Base-by-base conservation (phyloP, 1,140 invertebrate genomes). In the Sitophilus oryzae region DNA sequence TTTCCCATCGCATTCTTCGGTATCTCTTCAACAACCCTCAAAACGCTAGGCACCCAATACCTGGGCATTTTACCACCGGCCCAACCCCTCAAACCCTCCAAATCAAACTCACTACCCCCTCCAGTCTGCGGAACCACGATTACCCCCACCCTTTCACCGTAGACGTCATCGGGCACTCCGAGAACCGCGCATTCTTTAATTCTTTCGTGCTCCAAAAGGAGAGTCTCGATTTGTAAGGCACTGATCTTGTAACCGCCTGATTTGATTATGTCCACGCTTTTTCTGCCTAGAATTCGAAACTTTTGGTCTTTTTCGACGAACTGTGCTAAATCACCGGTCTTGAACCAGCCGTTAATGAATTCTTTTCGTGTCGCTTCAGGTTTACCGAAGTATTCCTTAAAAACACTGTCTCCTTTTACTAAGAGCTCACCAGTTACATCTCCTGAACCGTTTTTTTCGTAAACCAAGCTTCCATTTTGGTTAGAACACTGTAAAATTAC, bases 221-320 rank as follows among this genome's bases (percentile, higher is more conserved):
- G 78, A 3, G 87, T 86, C 75, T 95, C 92, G 14, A 95, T 82
- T 70, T 93, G 85, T 11, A 93, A 74, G 1, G 89, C 89, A 67
- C 86, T 89, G 15, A 82, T 81, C 76, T 90, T 91, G 71, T 89
- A 94, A 0, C 91, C 92, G 15, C 89, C 88, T 56, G 83, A 86
- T 73, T 93, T 95, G 57, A 96, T 92, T 40, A 95, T 90, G 67
- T 96, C 92, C 0, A 91, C 81, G 10, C 84, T 91, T 20, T 83
- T 86, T 30, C 92, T 76, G 30, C 93, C 92, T 16, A 94, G 73
- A 49, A 96, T 91, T 71, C 79, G 82, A 68, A 89, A 93, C 36
- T 76, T 74, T 9, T 82, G 82, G 57, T 86, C 76, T 16, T 76
- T 69, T 68, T 78, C 53, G 3, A 67, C 62, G 56, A 71, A 75